These are phyloP conservation scores for Ichneumoninae sp. DNA, from an alignment of 2,888 invertebrate species.

Conservation along the genomic window DNA sequence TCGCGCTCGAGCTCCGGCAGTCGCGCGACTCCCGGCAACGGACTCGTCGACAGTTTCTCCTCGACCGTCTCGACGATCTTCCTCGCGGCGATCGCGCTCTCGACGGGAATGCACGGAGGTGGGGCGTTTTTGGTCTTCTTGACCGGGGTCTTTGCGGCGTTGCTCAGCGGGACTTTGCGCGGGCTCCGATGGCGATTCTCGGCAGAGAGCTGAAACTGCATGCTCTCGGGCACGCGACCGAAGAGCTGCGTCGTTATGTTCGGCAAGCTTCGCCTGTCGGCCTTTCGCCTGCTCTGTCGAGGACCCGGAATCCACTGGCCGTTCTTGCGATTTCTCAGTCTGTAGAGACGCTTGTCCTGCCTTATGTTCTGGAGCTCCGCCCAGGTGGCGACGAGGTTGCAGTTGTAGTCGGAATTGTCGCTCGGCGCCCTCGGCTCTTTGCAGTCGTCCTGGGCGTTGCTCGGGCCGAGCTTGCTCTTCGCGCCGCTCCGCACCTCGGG, in stretches of 20 bases:
- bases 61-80: neutral
- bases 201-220: neutral
- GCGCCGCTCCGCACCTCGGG: constrained; percentile 17
- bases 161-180: neutral
- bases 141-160: neutral
- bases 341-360: constrained; percentile 30
- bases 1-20: neutral
- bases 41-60: constrained; percentile 3
- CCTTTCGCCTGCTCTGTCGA: constrained; percentile 28
- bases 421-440: constrained; percentile 42
- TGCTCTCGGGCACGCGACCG: neutral
- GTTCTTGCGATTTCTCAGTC: constrained; percentile 35
- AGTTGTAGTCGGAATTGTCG: constrained; percentile 69
- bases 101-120: neutral
- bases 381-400: constrained; percentile 70
- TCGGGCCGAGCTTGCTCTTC: constrained; percentile 38
- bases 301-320: neutral
- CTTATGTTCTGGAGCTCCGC: constrained; percentile 67
- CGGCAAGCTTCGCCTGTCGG: constrained; percentile 6
- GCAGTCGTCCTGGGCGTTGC: constrained; percentile 9
- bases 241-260: constrained; percentile 25
- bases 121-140: neutral
- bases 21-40: constrained; percentile 1
- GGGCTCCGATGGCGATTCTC: neutral
- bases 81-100: neutral